Percentiles rank a stretch among this genome's conserved stretches.
Conservation (phyloP, 2,113 vertebrate genomes). For the Daubentonia madagascariensis region DNA sequence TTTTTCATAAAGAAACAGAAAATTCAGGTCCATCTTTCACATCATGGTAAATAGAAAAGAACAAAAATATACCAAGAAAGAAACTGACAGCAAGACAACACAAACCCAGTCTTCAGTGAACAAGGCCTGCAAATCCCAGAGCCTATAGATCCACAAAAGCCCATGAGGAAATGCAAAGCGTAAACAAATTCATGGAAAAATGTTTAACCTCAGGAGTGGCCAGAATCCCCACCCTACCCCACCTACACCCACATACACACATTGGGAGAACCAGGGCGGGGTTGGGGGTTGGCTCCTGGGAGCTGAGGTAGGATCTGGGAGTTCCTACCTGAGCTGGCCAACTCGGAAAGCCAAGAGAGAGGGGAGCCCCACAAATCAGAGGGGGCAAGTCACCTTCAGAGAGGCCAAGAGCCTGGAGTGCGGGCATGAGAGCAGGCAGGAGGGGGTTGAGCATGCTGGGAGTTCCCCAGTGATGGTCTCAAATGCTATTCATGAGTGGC, state of each 20-base stretch:
- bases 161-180: neutral
- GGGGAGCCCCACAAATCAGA: neutral
- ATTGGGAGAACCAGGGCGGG: accelerated
- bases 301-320: neutral
- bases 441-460: neutral
- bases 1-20: slow-evolving; percentile 21
- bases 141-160: neutral
- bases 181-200: neutral
- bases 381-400: neutral
- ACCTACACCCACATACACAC: accelerated
- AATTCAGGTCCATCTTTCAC: neutral
- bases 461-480: neutral
- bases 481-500: neutral
- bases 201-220: neutral
- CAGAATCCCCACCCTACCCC: neutral
- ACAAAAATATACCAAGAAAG: slow-evolving; percentile 5
- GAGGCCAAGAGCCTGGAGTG: neutral
- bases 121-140: neutral
- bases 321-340: neutral
- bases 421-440: neutral
- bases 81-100: neutral
- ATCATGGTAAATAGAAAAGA: neutral
- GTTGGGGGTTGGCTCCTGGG: neutral
- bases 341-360: neutral
- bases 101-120: neutral